Percentiles rank a stretch among this genome's conserved stretches.
phyloP scores from a whole-genome alignment of 2,797 vertebrate genomes.

The Sarcoramphus papa region DNA sequence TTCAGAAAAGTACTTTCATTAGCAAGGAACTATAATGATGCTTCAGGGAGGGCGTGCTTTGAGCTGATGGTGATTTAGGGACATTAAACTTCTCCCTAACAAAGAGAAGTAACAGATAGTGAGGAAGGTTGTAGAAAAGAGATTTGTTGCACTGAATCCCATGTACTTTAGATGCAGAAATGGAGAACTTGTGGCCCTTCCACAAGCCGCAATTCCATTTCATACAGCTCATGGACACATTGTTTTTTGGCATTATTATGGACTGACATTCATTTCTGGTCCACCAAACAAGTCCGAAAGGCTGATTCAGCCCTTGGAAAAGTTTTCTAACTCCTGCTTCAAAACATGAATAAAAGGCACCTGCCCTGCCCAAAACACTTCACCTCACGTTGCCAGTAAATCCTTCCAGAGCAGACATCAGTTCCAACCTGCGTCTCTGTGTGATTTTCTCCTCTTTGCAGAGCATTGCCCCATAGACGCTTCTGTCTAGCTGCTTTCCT shows the following conservation, averaged over 20 bases:
- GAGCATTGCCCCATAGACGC: background rate
- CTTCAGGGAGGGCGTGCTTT: background rate
- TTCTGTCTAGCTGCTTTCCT: background rate
- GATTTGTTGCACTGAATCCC: background rate
- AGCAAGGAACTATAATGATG: background rate
- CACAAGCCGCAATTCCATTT: background rate
- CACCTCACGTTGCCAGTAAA: background rate
- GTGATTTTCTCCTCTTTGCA: background rate
- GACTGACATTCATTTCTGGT: background rate
- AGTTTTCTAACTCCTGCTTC: background rate
- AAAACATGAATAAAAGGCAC: background rate
- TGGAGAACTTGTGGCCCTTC: background rate
- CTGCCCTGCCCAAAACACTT: background rate
- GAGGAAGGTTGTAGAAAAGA: background rate
- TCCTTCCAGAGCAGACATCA: background rate
- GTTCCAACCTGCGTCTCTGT: background rate
- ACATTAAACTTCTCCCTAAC: background rate
- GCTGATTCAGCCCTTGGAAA: conserved; percentile 30
- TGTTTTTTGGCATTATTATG: background rate
- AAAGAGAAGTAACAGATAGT: background rate
- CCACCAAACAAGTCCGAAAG: background rate
- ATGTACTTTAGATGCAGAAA: background rate
- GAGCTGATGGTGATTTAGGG: background rate
- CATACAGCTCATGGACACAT: background rate
- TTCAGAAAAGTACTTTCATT: background rate